These are phyloP conservation scores for Drosophila quinaria DNA, from an alignment of 2,888 invertebrate species.

Conservation along the genomic window DNA sequence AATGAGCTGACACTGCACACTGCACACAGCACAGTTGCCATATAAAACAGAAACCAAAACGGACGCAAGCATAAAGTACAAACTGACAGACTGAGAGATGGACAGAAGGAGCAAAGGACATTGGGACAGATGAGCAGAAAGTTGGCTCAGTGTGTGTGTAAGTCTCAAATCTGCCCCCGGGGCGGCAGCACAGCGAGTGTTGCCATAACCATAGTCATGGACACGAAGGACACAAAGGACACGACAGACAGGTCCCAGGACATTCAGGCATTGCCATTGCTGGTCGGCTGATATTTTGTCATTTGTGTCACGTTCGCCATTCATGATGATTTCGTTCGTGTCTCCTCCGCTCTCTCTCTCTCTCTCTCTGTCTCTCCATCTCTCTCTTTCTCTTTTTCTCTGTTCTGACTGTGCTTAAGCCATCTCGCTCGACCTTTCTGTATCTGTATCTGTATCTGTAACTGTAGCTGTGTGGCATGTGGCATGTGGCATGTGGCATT, in stretches of 20 bases:
- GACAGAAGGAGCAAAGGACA: slow-evolving; percentile 7
- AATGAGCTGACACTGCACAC: slow-evolving; percentile 72
- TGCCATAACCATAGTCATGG: slow-evolving; percentile 29
- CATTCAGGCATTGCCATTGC: slow-evolving; percentile 59
- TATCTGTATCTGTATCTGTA: slow-evolving; percentile 27
- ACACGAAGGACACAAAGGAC: slow-evolving; percentile 6
- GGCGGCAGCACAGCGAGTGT: slow-evolving; percentile 48
- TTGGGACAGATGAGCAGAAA: slow-evolving; percentile 14
- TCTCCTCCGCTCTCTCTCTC: slow-evolving; percentile 7
- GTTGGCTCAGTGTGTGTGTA: slow-evolving; percentile 31
- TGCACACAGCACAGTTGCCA: slow-evolving; percentile 79
- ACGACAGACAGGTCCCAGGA: slow-evolving; percentile 17
- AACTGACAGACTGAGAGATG: slow-evolving; percentile 24
- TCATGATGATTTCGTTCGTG: slow-evolving; percentile 78
- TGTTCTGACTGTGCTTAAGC: slow-evolving; percentile 8
- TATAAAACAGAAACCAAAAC: slow-evolving; percentile 70
- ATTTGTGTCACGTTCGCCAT: slow-evolving; percentile 83
- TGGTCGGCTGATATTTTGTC: slow-evolving; percentile 78
- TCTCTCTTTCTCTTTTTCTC: slow-evolving; percentile 7
- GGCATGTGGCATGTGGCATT: slow-evolving; percentile 49
- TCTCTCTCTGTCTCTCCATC: background rate
- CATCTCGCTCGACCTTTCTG: slow-evolving; percentile 15
- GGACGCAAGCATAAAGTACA: slow-evolving; percentile 49
- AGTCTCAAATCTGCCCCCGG: slow-evolving; percentile 55
- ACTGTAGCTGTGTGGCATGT: slow-evolving; percentile 17